Percentiles rank a stretch among this genome's conserved stretches.
Conservation (phyloP, 2,113 vertebrate genomes). For the Neopipo cinnamomea region DNA sequence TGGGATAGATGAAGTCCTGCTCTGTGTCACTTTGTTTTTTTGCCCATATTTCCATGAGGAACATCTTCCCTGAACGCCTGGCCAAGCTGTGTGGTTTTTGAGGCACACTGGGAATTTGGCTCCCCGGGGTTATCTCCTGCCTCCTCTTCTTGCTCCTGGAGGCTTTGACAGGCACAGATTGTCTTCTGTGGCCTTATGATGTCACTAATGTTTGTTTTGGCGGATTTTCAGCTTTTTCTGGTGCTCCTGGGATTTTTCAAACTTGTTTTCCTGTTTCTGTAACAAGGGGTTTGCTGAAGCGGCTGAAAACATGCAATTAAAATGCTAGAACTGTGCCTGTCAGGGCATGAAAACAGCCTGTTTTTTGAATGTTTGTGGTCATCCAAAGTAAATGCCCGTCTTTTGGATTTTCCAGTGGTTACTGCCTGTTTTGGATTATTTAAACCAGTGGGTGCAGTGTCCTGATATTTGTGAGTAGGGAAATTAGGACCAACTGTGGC, state of each 20-base stretch:
- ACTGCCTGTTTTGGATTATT: not conserved
- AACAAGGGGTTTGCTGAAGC: not conserved
- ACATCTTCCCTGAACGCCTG: not conserved
- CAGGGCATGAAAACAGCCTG: fast-evolving
- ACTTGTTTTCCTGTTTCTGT: not conserved
- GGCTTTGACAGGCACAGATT: not conserved
- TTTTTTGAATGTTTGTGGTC: not conserved
- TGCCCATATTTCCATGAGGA: not conserved
- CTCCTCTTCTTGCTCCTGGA: not conserved
- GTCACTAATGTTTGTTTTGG: not conserved
- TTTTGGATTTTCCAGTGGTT: not conserved
- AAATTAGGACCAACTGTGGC: not conserved
- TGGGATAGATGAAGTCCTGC: not conserved
- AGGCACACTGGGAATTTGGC: not conserved
- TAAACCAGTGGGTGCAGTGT: not conserved
- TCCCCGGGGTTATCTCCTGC: not conserved
- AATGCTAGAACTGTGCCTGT: not conserved
- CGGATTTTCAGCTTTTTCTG: not conserved
- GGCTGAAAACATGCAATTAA: not conserved
- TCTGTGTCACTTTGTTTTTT: not conserved
- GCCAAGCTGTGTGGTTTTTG: not conserved
- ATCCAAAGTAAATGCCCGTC: not conserved
- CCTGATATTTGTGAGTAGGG: not conserved
- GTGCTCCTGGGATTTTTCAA: not conserved
- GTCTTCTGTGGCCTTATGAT: not conserved